Evolutionary conservation across 2,113 vertebrate species (phyloP).

Genomic region (Theristicus caerulescens): DNA sequence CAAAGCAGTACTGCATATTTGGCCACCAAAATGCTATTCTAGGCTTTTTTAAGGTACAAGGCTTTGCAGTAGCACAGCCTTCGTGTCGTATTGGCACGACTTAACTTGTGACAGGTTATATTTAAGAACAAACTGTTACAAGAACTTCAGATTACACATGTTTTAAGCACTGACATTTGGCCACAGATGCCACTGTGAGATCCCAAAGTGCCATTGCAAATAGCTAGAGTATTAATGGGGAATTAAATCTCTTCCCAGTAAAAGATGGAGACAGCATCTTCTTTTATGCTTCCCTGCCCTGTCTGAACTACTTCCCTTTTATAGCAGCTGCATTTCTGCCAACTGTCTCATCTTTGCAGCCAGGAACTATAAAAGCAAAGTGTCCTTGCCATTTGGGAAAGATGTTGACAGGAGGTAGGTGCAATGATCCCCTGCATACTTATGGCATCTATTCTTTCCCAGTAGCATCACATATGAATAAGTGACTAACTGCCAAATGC

Average conservation of each 20-base stretch:
- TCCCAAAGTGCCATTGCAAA: background rate
- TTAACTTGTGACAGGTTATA: background rate
- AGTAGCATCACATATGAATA: background rate
- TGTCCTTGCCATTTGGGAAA: conserved; percentile 41
- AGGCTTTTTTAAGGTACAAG: background rate
- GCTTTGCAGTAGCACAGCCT: background rate
- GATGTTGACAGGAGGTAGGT: conserved; percentile 37
- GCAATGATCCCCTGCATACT: conserved; percentile 19
- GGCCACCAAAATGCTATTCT: background rate
- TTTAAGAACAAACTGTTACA: background rate
- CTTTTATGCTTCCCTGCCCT: conserved; percentile 25
- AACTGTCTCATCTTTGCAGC: background rate
- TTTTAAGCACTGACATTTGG: conserved; percentile 8
- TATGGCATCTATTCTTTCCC: background rate
- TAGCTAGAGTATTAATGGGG: background rate
- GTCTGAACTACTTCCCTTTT: conserved; percentile 20
- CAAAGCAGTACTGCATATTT: background rate
- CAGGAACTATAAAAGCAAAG: conserved; percentile 20
- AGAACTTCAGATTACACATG: background rate
- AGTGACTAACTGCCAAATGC: background rate
- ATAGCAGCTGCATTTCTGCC: background rate
- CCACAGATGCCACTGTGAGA: background rate
- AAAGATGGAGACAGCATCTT: background rate
- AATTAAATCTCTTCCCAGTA: conserved; percentile 2
- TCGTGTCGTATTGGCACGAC: background rate